Base-by-base conservation (phyloP, 2,888 invertebrate genomes). In the Drosophila flavopinicola region DNA sequence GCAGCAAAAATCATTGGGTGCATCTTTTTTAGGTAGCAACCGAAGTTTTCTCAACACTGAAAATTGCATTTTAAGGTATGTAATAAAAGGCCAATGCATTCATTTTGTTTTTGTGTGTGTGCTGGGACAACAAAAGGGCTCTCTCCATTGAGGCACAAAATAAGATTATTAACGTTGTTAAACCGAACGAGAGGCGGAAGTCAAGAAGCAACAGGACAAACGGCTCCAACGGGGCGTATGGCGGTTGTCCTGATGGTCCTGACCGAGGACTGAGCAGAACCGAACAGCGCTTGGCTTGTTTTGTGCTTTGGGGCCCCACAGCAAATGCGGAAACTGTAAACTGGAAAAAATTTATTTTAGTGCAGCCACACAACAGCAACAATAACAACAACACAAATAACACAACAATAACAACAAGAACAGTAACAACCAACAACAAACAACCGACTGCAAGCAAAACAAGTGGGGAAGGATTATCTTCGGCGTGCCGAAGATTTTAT, bases 151-250 rank as follows among this genome's bases (percentile, higher is more conserved):
- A 74, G 75, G 83, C 79, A 77, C 83, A 73, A 80, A 79, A 83
- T 83, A 83, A 83, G 83, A 83, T 80, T 79, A 82, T 80, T 80
- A 80, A 80, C 77, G 67, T 80, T 80, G 83, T 83, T 80, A 80
- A 82, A 80, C 57, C 66, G 75, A 79, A 78, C 82, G 75, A 79
- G 75, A 42, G 38, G 24, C 73, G 73, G 68, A 78, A 67, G 78
- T 38, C 59, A 59, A 65, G 39, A 54, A 51, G 78, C 61, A 66
- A 66, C 61, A 72, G 75, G 75, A 49, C 37, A 33, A 49, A 42
- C 20, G 39, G 11, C 37, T 17, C n/a, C 7, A 6, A 13, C 13
- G 13, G 25, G 13, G 10, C 15, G 13, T 20, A 20, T 20, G 20
- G 2, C 2, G 20, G 20, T 20, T 20, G 20, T 23, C 38, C 11